Conservation (phyloP, 2,797 vertebrate genomes). For the Notamacropus eugenii region DNA sequence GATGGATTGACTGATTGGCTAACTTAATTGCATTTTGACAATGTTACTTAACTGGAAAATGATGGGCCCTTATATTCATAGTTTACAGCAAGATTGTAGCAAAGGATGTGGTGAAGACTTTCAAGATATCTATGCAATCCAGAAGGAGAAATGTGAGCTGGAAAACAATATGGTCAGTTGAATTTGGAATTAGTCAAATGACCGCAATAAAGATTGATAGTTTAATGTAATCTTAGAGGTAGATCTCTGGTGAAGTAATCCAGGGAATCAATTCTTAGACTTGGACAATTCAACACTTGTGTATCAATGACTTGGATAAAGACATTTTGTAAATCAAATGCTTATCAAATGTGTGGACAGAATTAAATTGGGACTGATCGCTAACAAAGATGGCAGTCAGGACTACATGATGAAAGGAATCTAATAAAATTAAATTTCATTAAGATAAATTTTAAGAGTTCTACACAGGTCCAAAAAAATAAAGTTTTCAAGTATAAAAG, state of each 20-base stretch:
- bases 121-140: neutral
- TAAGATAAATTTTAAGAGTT: neutral
- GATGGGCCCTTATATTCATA: neutral
- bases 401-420: neutral
- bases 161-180: neutral
- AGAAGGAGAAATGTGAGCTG: neutral
- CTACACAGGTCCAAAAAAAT: neutral
- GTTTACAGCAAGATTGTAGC: neutral
- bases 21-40: neutral
- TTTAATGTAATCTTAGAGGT: neutral
- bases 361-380: neutral
- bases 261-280: neutral
- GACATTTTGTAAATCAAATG: neutral
- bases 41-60: neutral
- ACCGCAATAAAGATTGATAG: neutral
- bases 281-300: neutral
- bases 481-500: neutral
- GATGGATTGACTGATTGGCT: constrained; percentile 8
- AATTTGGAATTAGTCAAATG: neutral
- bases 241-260: neutral
- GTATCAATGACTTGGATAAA: neutral
- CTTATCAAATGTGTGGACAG: neutral
- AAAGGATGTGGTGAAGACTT: neutral
- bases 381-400: neutral
- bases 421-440: neutral